Evolutionary conservation across 2,113 vertebrate species (phyloP), one percentile per base, ranked within the genome.

Genomic region (Poicephalus meyeri): DNA sequence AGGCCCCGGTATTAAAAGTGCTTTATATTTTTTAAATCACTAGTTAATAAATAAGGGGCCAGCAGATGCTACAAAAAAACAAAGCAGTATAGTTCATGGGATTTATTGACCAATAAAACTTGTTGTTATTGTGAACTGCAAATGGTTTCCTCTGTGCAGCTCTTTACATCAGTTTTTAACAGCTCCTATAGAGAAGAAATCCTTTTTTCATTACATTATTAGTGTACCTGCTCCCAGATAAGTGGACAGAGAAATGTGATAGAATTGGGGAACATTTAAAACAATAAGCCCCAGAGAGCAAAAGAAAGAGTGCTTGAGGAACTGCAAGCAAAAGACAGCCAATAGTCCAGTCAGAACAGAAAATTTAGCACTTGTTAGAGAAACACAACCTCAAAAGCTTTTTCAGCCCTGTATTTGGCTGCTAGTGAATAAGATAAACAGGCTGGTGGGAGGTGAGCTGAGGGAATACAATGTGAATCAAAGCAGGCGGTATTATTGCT

Each of bases 71-170:
- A 31, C 69, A 78, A 42, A 90, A 86, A 95, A 93, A 96, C 80
- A 95, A 96, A 91, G 92, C 90, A 81, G 86, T 94, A 79, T 92
- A 91, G 95, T 92, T 72, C 83, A 83, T 79, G 77, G 83, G 77
- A 96, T 96, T 96, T 97, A 96, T 91, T 91, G 93, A 81, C 92
- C 95, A 96, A 96, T 96, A 95, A 96, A 97, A 92, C 53, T 56
- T 88, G 50, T 41, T 95, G 91, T 85, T 96, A 94, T 61, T 93
- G 95, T 91, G 96, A 93, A 96, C 92, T 89, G 88, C 76, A 95
- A 96, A 94, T 85, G 72, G 80, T 74, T 94, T 96, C 92, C 92
- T 97, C 90, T 65, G 25, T 86, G 91, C 86, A 89, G 86, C 69
- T 96, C 80, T 88, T 93, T 90, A 95, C 91, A 94, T 81, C 72